These are phyloP conservation scores for Delphinus delphis DNA, from an alignment of 2,113 vertebrate genomes.

Conservation along the genomic window DNA sequence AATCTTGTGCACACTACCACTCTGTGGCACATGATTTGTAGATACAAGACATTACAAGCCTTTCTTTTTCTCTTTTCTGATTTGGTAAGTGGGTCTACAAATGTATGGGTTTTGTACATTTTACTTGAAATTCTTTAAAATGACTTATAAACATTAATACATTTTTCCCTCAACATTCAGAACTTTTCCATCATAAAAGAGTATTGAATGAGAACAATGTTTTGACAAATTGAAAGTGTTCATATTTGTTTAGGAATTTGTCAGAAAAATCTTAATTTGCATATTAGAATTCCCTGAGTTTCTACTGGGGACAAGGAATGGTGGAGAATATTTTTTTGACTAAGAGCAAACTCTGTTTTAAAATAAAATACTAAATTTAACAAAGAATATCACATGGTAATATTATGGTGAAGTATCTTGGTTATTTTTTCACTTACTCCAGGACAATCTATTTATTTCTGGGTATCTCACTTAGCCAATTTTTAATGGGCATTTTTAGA, in stretches of 20 bases:
- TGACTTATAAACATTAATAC: constrained; percentile 21
- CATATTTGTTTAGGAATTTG: constrained; percentile 41
- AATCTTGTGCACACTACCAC: background rate
- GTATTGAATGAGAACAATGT: background rate
- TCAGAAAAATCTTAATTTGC: constrained; percentile 41
- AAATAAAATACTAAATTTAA: background rate
- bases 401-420: background rate
- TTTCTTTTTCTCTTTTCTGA: background rate
- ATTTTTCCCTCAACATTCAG: constrained; percentile 63
- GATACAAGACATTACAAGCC: too few relatives aligned
- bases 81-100: background rate
- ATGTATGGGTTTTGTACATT: background rate
- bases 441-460: background rate
- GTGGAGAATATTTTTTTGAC: background rate
- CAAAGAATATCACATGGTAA: background rate
- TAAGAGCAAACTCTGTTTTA: background rate
- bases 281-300: background rate
- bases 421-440: background rate
- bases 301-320: background rate
- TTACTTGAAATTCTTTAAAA: constrained; percentile 58
- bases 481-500: background rate
- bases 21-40: too few relatives aligned
- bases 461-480: background rate
- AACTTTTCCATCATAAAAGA: constrained; percentile 50
- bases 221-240: constrained; percentile 63